Evolutionary conservation across 1,140 invertebrate species (phyloP), one percentile per base, ranked within the genome.

Genomic region (Lineus longissimus): DNA sequence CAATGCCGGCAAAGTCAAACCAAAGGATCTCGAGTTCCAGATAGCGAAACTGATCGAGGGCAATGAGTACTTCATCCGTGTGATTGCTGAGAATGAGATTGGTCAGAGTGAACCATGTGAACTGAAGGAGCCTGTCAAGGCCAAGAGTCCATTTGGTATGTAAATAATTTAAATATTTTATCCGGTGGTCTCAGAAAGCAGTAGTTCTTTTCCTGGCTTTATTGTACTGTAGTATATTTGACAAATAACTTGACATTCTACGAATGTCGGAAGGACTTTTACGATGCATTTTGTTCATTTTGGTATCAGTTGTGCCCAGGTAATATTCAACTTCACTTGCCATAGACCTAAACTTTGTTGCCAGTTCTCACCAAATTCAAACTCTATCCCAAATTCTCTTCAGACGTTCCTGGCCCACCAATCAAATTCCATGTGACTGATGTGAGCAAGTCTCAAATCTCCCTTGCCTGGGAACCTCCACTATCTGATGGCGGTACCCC

Each of bases 11-110:
- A 51, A 51, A n/a, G 47, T 23, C 25, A 19, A 19, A 51, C 47
- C n/a, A 4, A 19, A 6, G 25, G 47, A 51, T 9, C 25, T 51
- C 4, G n/a, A 19, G 9, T 51, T 51, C 19, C 6, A 4, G 4
- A n/a, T 51, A n/a, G 4, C 90, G 91, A 27, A 51, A 23, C 19
- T 51, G n/a, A 83, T 92, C 60, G 91, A 94, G 57, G 61, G 54
- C 57, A 94, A 96, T 75, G 94, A 96, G 81, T 98, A 98, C 74
- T 85, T 95, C 70, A 97, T 97, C 85, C 86, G 94, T 66, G 88
- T 98, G 2, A 91, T 93, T 86, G 95, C 95, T 13, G 92, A 91
- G n/a, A 98, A 98, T 81, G 93, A 95, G 45, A 97, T 97, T 74
- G 95, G 95, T 22, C 91, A 93, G 82, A 93, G 95, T 73, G 88